These are phyloP conservation scores for Corythoichthys intestinalis DNA, from an alignment of 2,113 vertebrate genomes.

Conservation along the genomic window DNA sequence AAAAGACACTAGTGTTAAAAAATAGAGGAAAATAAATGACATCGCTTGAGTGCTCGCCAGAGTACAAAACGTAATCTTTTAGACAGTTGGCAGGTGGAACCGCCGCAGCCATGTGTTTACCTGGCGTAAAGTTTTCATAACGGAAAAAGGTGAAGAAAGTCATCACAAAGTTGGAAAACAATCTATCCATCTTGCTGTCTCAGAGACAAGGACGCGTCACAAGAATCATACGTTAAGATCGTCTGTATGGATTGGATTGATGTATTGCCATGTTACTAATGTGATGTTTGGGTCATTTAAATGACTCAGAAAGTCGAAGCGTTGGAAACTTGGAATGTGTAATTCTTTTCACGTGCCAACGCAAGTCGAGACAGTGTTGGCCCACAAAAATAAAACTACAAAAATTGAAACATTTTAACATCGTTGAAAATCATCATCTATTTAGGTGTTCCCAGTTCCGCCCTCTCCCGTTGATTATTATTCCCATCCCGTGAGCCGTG, in stretches of 20 bases:
- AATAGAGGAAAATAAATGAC: conserved; percentile 13
- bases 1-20: conserved; percentile 14
- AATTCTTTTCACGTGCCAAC: too few relatives aligned
- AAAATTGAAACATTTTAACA: too few relatives aligned
- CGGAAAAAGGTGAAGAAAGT: conserved; percentile 21
- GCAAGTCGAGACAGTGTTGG: too few relatives aligned
- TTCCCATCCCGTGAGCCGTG: too few relatives aligned
- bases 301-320: conserved; percentile 13
- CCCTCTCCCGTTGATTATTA: too few relatives aligned
- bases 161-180: not conserved
- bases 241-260: not conserved
- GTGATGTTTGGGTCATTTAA: conserved; percentile 22
- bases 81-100: conserved; percentile 5
- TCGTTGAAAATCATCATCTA: too few relatives aligned
- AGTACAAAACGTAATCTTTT: conserved; percentile 17
- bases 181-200: not conserved
- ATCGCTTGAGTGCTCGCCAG: conserved; percentile 1
- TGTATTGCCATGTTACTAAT: conserved; percentile 26
- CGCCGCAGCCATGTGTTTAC: conserved; percentile 6
- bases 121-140: conserved; percentile 16
- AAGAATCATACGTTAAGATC: not conserved
- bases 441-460: too few relatives aligned
- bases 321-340: too few relatives aligned
- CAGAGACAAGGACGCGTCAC: conserved; percentile 30
- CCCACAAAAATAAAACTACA: too few relatives aligned